Conservation (phyloP, 2,797 vertebrate genomes). For the Chelmon rostratus region DNA sequence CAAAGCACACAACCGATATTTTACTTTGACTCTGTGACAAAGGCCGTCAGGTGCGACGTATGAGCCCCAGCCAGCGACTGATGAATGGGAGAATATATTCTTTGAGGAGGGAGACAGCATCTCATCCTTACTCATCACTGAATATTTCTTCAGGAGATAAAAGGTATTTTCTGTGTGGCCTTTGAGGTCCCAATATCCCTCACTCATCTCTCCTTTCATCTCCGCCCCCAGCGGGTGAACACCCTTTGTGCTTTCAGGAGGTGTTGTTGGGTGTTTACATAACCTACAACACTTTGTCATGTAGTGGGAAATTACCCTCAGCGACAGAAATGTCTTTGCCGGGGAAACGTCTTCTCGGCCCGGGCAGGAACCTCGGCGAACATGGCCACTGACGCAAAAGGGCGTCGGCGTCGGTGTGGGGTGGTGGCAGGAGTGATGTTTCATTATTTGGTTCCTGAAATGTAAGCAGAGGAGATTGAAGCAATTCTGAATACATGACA, state of each 20-base stretch:
- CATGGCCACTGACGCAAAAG: constrained; percentile 65
- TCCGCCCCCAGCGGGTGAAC: constrained; percentile 49
- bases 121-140: constrained; percentile 52
- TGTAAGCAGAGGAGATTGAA: constrained; percentile 26
- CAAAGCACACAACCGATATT: constrained; percentile 59
- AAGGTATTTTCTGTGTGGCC: constrained; percentile 61
- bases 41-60: constrained; percentile 50
- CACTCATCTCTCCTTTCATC: constrained; percentile 60
- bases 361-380: constrained; percentile 77
- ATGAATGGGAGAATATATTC: constrained; percentile 62
- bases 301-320: constrained; percentile 78
- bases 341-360: constrained; percentile 48
- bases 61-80: constrained; percentile 31
- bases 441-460: constrained; percentile 14
- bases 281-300: constrained; percentile 48
- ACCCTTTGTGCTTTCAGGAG: constrained; percentile 53
- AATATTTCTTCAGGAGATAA: constrained; percentile 46
- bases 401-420: background rate
- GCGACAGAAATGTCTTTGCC: constrained; percentile 62
- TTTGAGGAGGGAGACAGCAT: constrained; percentile 43
- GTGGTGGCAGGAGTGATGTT: constrained; percentile 31
- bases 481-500: constrained; percentile 1
- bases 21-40: constrained; percentile 60
- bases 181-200: constrained; percentile 59
- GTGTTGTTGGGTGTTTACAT: constrained; percentile 62